phyloP scores from a whole-genome alignment of 2,113 vertebrate species.

The Shinisaurus crocodilurus region DNA sequence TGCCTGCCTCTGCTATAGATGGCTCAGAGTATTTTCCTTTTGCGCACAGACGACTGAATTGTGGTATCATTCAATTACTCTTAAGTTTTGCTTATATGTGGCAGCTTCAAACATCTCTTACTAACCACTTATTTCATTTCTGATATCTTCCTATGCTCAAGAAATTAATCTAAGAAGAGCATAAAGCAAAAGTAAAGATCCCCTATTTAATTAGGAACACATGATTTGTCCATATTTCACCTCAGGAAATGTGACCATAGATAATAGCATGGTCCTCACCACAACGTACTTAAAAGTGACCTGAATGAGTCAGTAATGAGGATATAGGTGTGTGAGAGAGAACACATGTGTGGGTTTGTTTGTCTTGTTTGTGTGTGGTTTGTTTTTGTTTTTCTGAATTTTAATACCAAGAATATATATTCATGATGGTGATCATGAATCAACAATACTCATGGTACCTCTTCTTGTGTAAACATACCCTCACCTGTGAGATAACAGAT shows the following conservation, averaged over 20 bases:
- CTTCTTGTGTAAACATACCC: not conserved
- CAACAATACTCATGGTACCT: not conserved
- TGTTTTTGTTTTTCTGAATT: no score
- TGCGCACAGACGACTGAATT: no score
- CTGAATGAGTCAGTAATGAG: not conserved
- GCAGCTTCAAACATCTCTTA: not conserved
- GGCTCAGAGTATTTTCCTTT: no score
- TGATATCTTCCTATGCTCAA: not conserved
- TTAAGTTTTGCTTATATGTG: not conserved
- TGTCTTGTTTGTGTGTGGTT: no score
- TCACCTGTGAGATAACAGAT: not conserved
- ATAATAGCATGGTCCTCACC: no score
- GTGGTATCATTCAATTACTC: no score
- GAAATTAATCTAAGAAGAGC: not conserved
- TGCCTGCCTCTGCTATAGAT: no score
- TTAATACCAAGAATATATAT: not conserved
- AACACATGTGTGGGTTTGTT: no score
- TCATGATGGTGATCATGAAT: not conserved
- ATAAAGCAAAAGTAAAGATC: not conserved
- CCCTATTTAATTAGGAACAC: no score
- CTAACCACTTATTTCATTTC: not conserved
- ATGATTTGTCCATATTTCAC: no score
- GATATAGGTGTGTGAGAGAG: not conserved
- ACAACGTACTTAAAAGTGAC: no score
- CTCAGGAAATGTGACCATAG: no score